Conservation (phyloP, 1,140 invertebrate genomes). For the Gonatopus flavifemur region DNA sequence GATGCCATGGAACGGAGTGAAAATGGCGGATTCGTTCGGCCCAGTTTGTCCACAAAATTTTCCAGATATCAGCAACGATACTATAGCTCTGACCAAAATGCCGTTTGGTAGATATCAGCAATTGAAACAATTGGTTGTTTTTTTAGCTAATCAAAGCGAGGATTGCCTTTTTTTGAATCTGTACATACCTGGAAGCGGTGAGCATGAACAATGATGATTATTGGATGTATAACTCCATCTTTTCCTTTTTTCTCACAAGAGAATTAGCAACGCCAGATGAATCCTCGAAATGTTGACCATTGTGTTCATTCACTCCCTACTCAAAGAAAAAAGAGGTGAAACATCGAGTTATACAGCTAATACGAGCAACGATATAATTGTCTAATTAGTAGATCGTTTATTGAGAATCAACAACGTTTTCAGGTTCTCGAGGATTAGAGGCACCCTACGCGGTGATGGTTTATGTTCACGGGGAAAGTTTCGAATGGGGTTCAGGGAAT, state of each 20-base stretch:
- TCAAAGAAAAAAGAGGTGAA: too few relatives aligned
- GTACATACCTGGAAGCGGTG: constrained; percentile 81
- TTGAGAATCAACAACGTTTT: too few relatives aligned
- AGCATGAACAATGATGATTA: too few relatives aligned
- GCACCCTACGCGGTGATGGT: constrained; percentile 80
- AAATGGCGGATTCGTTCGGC: constrained; percentile 72
- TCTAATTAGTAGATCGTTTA: too few relatives aligned
- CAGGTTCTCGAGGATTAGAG: constrained; percentile 74
- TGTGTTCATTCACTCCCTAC: too few relatives aligned
- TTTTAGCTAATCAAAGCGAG: constrained; percentile 79
- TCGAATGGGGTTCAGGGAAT: constrained; percentile 84
- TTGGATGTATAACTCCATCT: too few relatives aligned
- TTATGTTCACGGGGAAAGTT: constrained; percentile 82
- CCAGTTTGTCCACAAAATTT: constrained; percentile 77
- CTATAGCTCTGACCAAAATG: constrained; percentile 68
- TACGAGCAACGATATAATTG: too few relatives aligned
- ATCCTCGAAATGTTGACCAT: too few relatives aligned
- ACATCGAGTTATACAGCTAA: too few relatives aligned
- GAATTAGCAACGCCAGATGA: not conserved
- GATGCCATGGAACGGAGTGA: constrained; percentile 70
- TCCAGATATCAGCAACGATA: constrained; percentile 73
- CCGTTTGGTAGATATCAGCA: constrained; percentile 69
- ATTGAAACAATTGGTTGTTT: constrained; percentile 65
- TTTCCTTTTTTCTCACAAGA: not conserved
- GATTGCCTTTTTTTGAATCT: constrained; percentile 90